Base-by-base conservation (phyloP, 2,888 invertebrate species). In the Meteorus cinctellus region DNA sequence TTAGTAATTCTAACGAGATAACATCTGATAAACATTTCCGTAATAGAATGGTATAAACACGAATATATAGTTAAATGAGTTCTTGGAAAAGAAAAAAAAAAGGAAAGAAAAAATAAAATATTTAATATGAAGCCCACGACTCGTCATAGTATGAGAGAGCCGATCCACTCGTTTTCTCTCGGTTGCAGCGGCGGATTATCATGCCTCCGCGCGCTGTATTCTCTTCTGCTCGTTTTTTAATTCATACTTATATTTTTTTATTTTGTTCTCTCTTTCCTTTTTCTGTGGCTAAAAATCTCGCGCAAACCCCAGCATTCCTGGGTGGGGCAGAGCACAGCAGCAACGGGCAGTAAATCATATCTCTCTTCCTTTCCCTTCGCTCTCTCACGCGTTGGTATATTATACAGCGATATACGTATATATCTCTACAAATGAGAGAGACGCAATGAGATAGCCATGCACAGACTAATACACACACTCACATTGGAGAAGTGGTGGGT, bases 281-380 rank as follows among this genome's bases (percentile, higher is more conserved):
- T 62, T 79, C 76, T 75, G 85, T 86, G 86, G 81, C 83, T 83
- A 82, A 86, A 85, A 87, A 86, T 87, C 84, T 86, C 85, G 84
- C 85, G 86, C 84, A 86, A 87, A 87, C 81, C 82, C 80, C 84
- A 84, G 86, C 88, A 89, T 89, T 89, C 88, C 88, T 88, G 89
- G 89, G 89, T 88, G 89, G 87, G 89, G 88, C 88, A 78, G 75
- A 79, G 77, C 68, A 76, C 78, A 72, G 78, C 77, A 76, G 78
- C 79, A 70, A 72, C 62, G 69, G 77, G 76, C 80, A 75, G 78
- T 81, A 81, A 81, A 81, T 81, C 81, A 81, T 76, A 72, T 76
- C 79, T 79, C 76, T 74, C 62, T 68, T 62, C 62, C 51, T 60
- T 60, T 59, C 45, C 74, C 41, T 74, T 36, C 29, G 55, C 66